A percentile compares a stretch with the other conserved stretches of the same genome.
Conservation (phyloP, 2,888 invertebrate genomes). For the Escarpia spicata region DNA sequence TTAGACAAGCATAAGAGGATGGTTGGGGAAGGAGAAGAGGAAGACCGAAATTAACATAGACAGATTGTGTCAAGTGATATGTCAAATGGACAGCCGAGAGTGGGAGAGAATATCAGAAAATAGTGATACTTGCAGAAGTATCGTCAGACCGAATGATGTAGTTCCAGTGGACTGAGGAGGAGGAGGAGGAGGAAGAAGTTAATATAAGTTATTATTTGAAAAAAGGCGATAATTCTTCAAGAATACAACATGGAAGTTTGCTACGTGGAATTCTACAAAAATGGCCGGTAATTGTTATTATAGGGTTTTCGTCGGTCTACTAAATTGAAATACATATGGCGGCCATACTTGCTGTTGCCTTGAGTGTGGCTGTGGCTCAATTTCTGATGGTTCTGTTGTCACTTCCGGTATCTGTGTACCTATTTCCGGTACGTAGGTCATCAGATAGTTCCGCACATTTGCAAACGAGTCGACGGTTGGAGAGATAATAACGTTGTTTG, state of each 20-base stretch:
- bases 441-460: not conserved
- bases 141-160: too few species aligned
- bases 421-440: slow-evolving; percentile 8
- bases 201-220: too few species aligned
- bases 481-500: not conserved
- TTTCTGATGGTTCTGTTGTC: not conserved
- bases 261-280: too few species aligned
- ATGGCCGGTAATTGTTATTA: not conserved
- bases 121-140: too few species aligned
- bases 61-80: too few species aligned
- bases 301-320: not conserved
- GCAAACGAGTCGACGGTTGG: not conserved
- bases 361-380: not conserved
- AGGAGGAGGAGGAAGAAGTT: too few species aligned
- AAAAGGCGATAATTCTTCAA: not conserved
- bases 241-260: not conserved
- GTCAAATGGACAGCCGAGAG: too few species aligned
- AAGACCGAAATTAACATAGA: too few species aligned
- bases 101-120: too few species aligned
- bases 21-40: not conserved
- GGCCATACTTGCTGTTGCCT: not conserved
- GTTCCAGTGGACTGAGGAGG: too few species aligned
- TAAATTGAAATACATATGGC: not conserved
- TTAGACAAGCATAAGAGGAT: not conserved
- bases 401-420: not conserved